These are phyloP conservation scores for Magallana nippona DNA, from an alignment of 2,888 invertebrate species.

Conservation along the genomic window DNA sequence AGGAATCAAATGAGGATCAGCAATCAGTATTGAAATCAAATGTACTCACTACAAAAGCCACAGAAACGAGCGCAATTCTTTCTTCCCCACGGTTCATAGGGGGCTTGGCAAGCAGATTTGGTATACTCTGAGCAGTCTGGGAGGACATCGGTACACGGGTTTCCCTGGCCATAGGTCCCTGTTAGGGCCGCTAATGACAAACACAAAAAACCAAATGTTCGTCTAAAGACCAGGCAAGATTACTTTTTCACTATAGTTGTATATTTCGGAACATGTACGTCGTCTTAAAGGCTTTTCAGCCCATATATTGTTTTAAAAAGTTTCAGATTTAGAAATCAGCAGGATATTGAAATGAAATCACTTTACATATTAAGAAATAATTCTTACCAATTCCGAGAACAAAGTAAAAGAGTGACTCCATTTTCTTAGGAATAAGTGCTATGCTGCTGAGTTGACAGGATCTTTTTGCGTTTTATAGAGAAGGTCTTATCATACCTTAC, in stretches of 20 bases:
- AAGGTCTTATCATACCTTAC: constrained; percentile 3
- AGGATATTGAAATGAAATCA: too few species aligned
- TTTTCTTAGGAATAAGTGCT: neutral
- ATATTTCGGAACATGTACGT: too few species aligned
- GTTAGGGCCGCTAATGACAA: neutral
- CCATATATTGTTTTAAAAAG: too few species aligned
- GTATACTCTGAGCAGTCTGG: constrained; percentile 51
- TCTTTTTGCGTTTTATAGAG: constrained; percentile 4
- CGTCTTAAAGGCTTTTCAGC: too few species aligned
- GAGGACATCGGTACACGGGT: constrained; percentile 14
- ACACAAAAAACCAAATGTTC: neutral
- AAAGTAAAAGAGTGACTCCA: neutral
- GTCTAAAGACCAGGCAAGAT: neutral
- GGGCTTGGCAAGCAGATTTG: constrained; percentile 37
- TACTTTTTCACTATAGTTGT: too few species aligned
- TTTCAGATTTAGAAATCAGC: too few species aligned
- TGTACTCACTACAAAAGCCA: constrained; percentile 46
- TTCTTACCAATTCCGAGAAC: neutral
- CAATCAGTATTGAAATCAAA: neutral
- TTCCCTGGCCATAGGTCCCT: neutral
- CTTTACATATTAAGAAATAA: neutral
- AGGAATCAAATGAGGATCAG: too few species aligned
- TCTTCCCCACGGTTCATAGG: constrained; percentile 48
- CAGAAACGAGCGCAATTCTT: constrained; percentile 54
- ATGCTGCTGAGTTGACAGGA: neutral